phyloP scores from a whole-genome alignment of 2,113 vertebrate genomes.

The Sitta europaea region DNA sequence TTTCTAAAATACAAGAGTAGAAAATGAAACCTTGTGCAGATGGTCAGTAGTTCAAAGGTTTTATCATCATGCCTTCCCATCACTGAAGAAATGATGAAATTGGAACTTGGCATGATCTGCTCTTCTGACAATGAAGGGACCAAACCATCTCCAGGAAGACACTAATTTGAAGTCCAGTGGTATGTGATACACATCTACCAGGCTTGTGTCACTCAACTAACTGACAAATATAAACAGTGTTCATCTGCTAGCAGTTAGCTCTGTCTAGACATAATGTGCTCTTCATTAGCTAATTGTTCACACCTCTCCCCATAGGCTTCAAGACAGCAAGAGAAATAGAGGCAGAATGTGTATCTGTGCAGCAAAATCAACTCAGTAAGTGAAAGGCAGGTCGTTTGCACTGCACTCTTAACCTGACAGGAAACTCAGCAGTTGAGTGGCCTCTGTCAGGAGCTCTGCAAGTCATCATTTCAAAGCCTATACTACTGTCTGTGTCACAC shows the following conservation, averaged over 20 bases:
- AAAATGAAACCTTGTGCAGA: background rate
- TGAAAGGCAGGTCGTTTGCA: background rate
- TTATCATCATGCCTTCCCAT: background rate
- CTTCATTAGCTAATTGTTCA: conserved; percentile 37
- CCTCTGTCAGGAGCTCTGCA: background rate
- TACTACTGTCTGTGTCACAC: background rate
- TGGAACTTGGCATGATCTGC: background rate
- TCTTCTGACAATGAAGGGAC: background rate
- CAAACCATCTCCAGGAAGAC: background rate
- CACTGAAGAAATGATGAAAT: background rate
- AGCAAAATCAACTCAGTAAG: background rate
- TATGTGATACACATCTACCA: background rate
- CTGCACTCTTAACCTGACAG: background rate
- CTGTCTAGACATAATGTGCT: conserved; percentile 46
- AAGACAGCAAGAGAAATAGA: background rate
- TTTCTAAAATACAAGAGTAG: background rate
- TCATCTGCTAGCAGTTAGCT: conserved; percentile 44
- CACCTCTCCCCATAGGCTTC: conserved; percentile 8
- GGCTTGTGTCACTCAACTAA: background rate
- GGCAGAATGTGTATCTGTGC: background rate
- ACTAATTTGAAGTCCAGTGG: background rate
- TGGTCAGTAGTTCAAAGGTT: background rate
- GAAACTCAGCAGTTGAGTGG: background rate
- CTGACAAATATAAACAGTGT: background rate
- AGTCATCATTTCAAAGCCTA: background rate